phyloP scores from a whole-genome alignment of 2,888 invertebrate genomes.

The Chrysolina haemoptera region DNA sequence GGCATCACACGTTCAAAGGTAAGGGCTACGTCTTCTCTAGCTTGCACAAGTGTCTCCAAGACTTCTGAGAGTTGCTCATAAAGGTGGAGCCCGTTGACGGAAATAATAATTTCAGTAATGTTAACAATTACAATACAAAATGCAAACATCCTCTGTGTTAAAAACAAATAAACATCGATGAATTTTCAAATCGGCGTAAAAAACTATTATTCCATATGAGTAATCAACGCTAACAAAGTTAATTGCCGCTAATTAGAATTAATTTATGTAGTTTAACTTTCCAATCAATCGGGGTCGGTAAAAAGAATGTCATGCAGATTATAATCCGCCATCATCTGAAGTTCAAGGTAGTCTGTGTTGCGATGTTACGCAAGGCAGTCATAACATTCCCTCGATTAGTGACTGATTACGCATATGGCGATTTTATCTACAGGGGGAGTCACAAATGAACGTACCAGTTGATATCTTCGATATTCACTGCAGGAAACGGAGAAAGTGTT shows the following conservation, averaged over 20 bases:
- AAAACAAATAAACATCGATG: neutral
- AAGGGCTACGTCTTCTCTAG: no score
- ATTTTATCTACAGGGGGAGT: slow-evolving; percentile 1
- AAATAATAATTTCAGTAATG: no score
- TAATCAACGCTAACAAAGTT: slow-evolving; percentile 5
- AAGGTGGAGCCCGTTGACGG: no score
- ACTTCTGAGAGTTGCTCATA: no score
- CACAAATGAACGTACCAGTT: no score
- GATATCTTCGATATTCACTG: no score
- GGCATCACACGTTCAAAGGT: no score
- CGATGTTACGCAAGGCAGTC: slow-evolving; percentile 7
- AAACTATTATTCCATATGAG: neutral
- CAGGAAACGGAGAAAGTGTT: no score
- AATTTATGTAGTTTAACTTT: slow-evolving; percentile 16
- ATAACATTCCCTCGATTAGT: neutral
- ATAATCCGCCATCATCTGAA: neutral
- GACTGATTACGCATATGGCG: neutral
- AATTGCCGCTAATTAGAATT: neutral
- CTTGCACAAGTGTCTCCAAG: no score
- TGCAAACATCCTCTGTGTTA: neutral
- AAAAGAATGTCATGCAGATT: slow-evolving; percentile 7
- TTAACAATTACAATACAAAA: no score
- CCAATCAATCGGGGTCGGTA: slow-evolving; percentile 6
- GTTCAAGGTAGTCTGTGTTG: slow-evolving; percentile 17
- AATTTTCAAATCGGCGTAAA: neutral